phyloP scores from a whole-genome alignment of 2,797 vertebrate genomes.

The Clarias pachynema region DNA sequence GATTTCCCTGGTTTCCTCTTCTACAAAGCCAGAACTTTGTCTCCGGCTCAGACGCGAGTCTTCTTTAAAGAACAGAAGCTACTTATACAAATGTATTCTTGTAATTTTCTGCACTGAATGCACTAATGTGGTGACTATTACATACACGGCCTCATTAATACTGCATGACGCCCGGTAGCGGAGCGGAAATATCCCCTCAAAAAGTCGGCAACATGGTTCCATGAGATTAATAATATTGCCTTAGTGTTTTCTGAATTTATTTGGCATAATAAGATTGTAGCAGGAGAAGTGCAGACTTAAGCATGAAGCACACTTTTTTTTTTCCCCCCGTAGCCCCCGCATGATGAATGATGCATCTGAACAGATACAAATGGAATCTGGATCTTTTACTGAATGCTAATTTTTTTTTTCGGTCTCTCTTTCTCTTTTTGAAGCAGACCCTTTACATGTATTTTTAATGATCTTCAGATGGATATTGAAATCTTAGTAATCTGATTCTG shows the following conservation, averaged over 20 bases:
- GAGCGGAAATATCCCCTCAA: slow-evolving; percentile 41
- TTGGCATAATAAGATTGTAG: slow-evolving; percentile 59
- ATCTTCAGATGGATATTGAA: slow-evolving; percentile 55
- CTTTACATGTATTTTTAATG: slow-evolving; percentile 55
- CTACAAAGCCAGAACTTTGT: slow-evolving; percentile 28
- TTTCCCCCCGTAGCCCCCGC: slow-evolving; percentile 28
- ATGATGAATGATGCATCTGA: slow-evolving; percentile 59
- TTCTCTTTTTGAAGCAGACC: slow-evolving; percentile 26
- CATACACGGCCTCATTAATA: slow-evolving; percentile 55
- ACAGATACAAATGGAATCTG: slow-evolving; percentile 53
- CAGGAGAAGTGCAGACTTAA: slow-evolving; percentile 51
- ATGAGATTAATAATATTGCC: slow-evolving; percentile 60
- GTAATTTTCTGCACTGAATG: slow-evolving; percentile 54
- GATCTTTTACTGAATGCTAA: slow-evolving; percentile 53
- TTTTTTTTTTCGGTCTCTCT: slow-evolving; percentile 22
- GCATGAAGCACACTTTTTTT: slow-evolving; percentile 33
- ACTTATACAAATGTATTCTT: slow-evolving; percentile 60
- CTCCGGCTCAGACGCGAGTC: slow-evolving; percentile 15
- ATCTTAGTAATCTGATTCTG: slow-evolving; percentile 50
- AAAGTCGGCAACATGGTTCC: slow-evolving; percentile 49
- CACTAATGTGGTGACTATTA: slow-evolving; percentile 49
- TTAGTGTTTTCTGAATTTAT: slow-evolving; percentile 58
- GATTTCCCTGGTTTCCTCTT: slow-evolving; percentile 28
- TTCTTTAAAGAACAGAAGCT: slow-evolving; percentile 47
- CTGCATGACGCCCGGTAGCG: slow-evolving; percentile 56